A percentile compares a stretch with the other conserved stretches of the same genome.
Evolutionary conservation across 2,888 invertebrate genomes (phyloP).

Genomic region (Hyalella azteca): DNA sequence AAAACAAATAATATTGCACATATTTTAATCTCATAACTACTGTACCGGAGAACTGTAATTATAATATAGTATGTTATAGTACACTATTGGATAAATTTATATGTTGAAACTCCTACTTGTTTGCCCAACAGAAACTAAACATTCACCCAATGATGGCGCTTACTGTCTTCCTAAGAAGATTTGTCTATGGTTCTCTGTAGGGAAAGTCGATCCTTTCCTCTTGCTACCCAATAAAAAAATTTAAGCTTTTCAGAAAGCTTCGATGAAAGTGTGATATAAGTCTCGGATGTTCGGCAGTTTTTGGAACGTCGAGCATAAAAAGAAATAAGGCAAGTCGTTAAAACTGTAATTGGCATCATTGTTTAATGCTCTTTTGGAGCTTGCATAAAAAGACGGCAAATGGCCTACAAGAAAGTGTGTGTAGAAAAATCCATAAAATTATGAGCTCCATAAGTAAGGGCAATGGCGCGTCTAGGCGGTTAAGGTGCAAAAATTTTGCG

Average conservation of each 20-base stretch:
- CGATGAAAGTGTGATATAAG: constrained; percentile 26
- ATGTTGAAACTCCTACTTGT: no score
- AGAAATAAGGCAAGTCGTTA: constrained; percentile 33
- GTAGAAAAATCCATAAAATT: background rate
- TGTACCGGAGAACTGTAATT: no score
- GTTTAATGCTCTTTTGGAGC: constrained; percentile 36
- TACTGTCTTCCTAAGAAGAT: no score
- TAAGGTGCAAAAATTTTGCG: constrained; percentile 6
- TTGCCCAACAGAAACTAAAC: no score
- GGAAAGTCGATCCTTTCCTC: background rate
- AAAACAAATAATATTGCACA: no score
- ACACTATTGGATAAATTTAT: no score
- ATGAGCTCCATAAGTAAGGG: constrained; percentile 28
- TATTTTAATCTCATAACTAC: no score
- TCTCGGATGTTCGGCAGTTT: constrained; percentile 28
- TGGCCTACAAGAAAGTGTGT: constrained; percentile 21
- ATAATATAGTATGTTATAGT: no score
- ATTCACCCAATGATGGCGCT: no score
- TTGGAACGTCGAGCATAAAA: constrained; percentile 4
- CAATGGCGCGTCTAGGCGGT: constrained; percentile 7
- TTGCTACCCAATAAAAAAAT: background rate
- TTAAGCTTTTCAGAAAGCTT: background rate
- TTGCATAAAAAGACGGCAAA: constrained; percentile 16
- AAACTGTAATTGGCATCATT: constrained; percentile 37
- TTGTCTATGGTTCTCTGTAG: no score